Percentiles rank a stretch among this genome's conserved stretches.
These are phyloP conservation scores for Andrena minutula DNA, from an alignment of 2,888 invertebrate species.

Conservation along the genomic window DNA sequence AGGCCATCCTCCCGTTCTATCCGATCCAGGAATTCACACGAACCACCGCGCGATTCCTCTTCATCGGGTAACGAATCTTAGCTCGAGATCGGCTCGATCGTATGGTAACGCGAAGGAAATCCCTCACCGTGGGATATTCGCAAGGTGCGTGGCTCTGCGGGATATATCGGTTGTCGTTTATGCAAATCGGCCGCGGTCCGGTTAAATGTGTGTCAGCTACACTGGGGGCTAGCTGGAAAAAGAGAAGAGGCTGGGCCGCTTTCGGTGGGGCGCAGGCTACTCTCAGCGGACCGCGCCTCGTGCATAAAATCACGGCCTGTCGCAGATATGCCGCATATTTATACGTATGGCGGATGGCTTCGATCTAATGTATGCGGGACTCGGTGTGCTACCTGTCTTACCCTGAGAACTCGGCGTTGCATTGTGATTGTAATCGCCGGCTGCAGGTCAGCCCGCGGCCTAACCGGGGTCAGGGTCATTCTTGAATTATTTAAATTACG, in stretches of 20 bases:
- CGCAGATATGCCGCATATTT: conserved; percentile 29
- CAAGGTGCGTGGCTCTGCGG: conserved; percentile 45
- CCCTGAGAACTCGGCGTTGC: conserved; percentile 75
- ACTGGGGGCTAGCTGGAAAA: conserved; percentile 21
- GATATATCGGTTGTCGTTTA: conserved; percentile 63
- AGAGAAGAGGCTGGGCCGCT: conserved; percentile 23
- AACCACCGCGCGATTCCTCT: conserved; percentile 17
- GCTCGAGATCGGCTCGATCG: conserved; percentile 18
- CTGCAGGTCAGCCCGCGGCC: conserved; percentile 74
- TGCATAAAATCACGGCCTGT: conserved; percentile 46
- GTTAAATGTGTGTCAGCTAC: conserved; percentile 61
- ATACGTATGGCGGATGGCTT: conserved; percentile 46
- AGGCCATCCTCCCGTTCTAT: background rate
- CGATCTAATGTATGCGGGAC: conserved; percentile 75
- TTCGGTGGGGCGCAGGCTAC: conserved; percentile 3
- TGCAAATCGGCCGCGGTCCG: conserved; percentile 68
- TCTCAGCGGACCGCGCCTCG: background rate
- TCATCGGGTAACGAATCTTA: conserved; percentile 25
- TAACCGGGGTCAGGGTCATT: conserved; percentile 78
- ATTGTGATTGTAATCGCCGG: conserved; percentile 80
- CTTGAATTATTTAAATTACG: conserved; percentile 79
- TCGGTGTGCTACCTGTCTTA: conserved; percentile 78
- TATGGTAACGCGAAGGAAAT: background rate
- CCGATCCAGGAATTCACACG: conserved; percentile 30
- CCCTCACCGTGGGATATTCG: conserved; percentile 67